Evolutionary conservation across 2,797 vertebrate species (phyloP), one percentile per base, ranked within the genome.

Genomic region (Coranthus polyacanthus): DNA sequence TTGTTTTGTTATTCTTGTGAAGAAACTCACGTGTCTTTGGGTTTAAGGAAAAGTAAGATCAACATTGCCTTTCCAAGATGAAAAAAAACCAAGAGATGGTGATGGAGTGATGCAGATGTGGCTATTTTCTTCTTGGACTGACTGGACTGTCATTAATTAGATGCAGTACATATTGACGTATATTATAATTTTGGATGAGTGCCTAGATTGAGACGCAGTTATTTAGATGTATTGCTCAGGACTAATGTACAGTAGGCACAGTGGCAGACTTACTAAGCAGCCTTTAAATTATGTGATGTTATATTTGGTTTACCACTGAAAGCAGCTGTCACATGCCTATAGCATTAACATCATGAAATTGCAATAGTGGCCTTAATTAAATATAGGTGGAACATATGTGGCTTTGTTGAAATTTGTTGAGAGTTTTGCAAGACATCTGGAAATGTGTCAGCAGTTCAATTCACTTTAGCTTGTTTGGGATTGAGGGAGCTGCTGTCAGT

Each of bases 141-240:
- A 68, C 44, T 78, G 58, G 63, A 66, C 64, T 61, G 66, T 68
- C 63, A 72, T 81, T 81, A 78, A 76, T 81, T 63, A 83, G 74
- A 76, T 55, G 54, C 65, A 52, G 71, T 66, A 55, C 41, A 76
- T 26, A 41, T 36, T 78, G 79, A 80, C 62, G 84, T 68, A 75
- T 66, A 82, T 78, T 75, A 70, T 82, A 68, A 75, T 69, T 73
- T 79, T 88, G 78, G 85, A 79, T 6, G 39, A 55, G 43, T 66
- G 87, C 75, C 79, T 79, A 15, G 72, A 81, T 46, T 54, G 53
- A 71, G 72, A 63, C 78, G 72, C 74, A 72, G 66, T 72, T 78
- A 78, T 81, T 82, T 43, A 69, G 75, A 87, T 72, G 72, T 72
- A 69, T 60, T 64, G 79, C 72, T 73, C 49, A 76, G 72, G 50